Evolutionary conservation across 92 coral and sea anemone species (phyloP), one percentile per base, ranked within the genome.

Genomic region (Scolanthus callimorphus): DNA sequence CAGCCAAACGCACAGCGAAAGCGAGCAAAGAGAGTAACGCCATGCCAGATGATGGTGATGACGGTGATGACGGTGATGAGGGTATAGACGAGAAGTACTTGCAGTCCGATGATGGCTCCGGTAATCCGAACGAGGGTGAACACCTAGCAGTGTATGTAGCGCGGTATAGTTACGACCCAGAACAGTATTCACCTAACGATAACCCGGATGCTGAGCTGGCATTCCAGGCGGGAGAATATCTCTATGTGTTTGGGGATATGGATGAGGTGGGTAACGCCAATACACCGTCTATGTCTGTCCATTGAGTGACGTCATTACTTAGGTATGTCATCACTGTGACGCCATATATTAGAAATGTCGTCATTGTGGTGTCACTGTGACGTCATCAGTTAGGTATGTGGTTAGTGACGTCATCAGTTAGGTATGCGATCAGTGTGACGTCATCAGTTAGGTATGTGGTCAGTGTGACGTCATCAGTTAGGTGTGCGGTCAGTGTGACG

Each of bases 151-250:
- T 92, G 55, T 92, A 60, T 50, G 81, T 92, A 26, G 98, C 98
- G 4, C 78, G 96, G 27, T 92, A 84, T 73, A 92, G 92, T 67
- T 92, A 92, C 29, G 98, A 92, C 53, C 98, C 98, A 11, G 39
- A 55, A 21, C 88, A 84, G 34, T 88, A 92, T 62, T 92, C 98
- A 3, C 98, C 98, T 27, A 92, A 92, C 60, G 98, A 92, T 9
- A 69, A 70, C 39, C 98, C 98, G 0, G 94, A 92, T 11, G 85
- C 78, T 55, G 98, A 92, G 70, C 86, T 92, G 20, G 98, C 98
- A 1, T 92, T 92, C 79, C 98, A 92, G 65, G 98, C 98, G 3
- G 98, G 98, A 0, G 98, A 92, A 55, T 92, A 92, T 53, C 69
- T 92, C 50, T 92, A 92, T 59, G 90, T 92, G 57, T 92, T 80